Conservation (phyloP, 2,888 invertebrate species). For the Cerastis rubricosa region DNA sequence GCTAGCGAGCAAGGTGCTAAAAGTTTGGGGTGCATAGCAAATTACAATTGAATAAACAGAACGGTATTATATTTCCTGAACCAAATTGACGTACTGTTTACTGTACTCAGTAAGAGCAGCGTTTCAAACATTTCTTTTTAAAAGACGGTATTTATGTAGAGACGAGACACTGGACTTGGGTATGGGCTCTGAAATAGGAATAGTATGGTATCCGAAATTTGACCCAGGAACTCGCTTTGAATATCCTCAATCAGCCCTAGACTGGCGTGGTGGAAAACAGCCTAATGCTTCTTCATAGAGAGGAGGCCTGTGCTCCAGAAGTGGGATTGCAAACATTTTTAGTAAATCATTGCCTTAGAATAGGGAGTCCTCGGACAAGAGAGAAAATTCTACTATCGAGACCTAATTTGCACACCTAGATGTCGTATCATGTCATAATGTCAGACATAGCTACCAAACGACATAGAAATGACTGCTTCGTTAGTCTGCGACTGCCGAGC, state of each 20-base stretch:
- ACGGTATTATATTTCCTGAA: background rate
- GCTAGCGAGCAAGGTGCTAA: background rate
- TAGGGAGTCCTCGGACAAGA: background rate
- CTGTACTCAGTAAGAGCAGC: background rate
- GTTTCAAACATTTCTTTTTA: background rate
- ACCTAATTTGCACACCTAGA: background rate
- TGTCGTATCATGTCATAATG: too few relatives aligned
- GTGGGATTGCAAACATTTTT: background rate
- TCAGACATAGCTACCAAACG: background rate
- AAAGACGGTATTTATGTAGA: background rate
- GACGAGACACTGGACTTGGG: background rate
- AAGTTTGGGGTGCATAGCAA: conserved; percentile 28
- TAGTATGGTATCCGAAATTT: background rate
- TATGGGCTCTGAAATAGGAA: background rate
- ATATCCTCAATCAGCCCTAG: background rate
- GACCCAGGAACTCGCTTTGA: background rate
- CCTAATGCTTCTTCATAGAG: background rate
- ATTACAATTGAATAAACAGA: conserved; percentile 32
- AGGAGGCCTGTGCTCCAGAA: background rate
- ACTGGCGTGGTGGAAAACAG: background rate
- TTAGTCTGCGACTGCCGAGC: too few relatives aligned
- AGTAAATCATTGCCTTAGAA: too few relatives aligned
- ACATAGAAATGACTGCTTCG: background rate
- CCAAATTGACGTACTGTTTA: background rate
- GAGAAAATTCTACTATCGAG: background rate